Base-by-base conservation (phyloP, 1,140 invertebrate genomes). In the Zaprionus tsacasi region DNA sequence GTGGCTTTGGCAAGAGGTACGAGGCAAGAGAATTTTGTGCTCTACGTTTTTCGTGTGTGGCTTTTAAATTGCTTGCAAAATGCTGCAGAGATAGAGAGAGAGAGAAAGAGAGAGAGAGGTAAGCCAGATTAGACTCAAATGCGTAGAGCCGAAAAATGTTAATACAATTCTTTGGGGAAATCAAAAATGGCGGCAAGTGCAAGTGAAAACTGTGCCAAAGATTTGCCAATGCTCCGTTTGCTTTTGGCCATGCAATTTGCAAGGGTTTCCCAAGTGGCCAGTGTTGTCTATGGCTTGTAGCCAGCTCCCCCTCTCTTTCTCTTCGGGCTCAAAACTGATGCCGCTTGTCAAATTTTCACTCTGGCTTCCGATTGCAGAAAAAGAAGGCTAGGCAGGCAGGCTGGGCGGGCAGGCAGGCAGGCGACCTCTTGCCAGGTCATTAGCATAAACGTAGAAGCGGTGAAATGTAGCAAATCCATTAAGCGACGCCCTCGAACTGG, bases 101-200 rank as follows among this genome's bases (percentile, higher is more conserved):
- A 7, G 7, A 8, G 52, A 11, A 25, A 27, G 57, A 17, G 45
- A 45, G 69, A 10, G 3, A 30, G 57, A 54, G 64, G 33, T 7
- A 35, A 21, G 36, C 17, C n/a, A 15, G 15, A 11, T 6, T 52
- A 10, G 33, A 27, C 13, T 13, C 15, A 66, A 52, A 70, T 82
- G 83, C 82, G 83, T 79, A 67, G 35, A 65, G 69, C 81, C 82
- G 69, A 85, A 88, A 88, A 89, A 88, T 89, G 89, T 82, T 91
- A 91, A 85, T 91, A 60, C 78, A 78, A 91, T 82, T 85, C 88
- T 80, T 91, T 73, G 79, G 88, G 88, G 88, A 91, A 91, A 91
- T 91, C 88, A 91, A 85, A 91, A 85, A 82, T 73, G 69, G 73
- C 66, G 85, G 40, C 54, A 65, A 88, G 75, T 89, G 85, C 85